Evolutionary conservation across 2,113 vertebrate genomes (phyloP).

Genomic region (Grammomys surdaster): DNA sequence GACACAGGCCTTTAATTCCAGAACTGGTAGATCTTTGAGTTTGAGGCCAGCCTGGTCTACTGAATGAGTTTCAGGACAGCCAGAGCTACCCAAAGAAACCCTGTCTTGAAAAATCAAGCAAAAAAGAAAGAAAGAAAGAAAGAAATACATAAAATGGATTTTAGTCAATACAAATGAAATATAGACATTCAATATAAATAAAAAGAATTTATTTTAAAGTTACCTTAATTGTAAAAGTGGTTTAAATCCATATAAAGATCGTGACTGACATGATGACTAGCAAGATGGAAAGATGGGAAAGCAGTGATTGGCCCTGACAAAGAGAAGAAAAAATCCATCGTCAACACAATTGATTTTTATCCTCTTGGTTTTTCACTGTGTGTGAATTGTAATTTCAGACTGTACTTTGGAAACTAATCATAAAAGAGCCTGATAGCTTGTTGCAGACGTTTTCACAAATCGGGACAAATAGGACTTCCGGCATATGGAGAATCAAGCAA

Average conservation of each 20-base stretch:
- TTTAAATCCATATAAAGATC: background rate
- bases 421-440: slow-evolving; percentile 50
- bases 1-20: background rate
- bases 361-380: slow-evolving; percentile 36
- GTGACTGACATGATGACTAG: background rate
- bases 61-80: background rate
- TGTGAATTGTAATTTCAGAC: slow-evolving; percentile 64
- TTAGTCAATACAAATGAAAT: background rate
- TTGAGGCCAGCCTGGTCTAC: background rate
- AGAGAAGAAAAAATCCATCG: background rate
- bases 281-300: background rate
- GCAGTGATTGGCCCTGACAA: background rate
- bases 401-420: slow-evolving; percentile 58
- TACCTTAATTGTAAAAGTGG: background rate
- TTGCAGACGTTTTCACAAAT: slow-evolving; percentile 64
- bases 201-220: background rate
- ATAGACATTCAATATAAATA: background rate
- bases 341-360: slow-evolving; percentile 61
- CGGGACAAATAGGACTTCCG: slow-evolving; percentile 63
- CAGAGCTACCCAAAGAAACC: background rate
- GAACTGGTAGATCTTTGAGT: background rate
- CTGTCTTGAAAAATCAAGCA: background rate
- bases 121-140: background rate
- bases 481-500: slow-evolving; percentile 48
- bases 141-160: background rate